phyloP scores from a whole-genome alignment of 1,140 invertebrate species.

The Dinoponera quadriceps region DNA sequence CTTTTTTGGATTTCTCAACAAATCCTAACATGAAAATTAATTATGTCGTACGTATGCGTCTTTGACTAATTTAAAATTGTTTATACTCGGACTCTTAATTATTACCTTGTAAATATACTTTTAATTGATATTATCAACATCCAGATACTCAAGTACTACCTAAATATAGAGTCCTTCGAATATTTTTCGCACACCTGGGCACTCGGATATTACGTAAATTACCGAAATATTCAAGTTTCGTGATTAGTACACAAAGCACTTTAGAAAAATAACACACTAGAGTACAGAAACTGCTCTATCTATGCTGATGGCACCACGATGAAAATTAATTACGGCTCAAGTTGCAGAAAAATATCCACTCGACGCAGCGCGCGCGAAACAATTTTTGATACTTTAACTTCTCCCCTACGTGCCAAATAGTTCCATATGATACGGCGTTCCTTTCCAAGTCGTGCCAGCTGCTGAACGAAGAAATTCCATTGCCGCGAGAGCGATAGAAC shows the following conservation, averaged over 20 bases:
- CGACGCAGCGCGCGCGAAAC: background rate
- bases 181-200: too few relatives aligned
- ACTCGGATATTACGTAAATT: too few relatives aligned
- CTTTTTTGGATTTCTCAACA: background rate
- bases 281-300: too few relatives aligned
- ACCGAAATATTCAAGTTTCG: too few relatives aligned
- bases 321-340: too few relatives aligned
- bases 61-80: background rate
- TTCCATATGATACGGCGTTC: slow-evolving; percentile 12
- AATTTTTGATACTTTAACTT: background rate
- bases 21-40: background rate
- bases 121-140: too few relatives aligned
- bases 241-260: too few relatives aligned
- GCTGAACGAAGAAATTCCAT: slow-evolving; percentile 60
- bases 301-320: too few relatives aligned
- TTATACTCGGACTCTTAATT: background rate
- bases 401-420: slow-evolving; percentile 18
- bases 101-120: background rate
- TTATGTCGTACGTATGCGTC: background rate
- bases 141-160: too few relatives aligned
- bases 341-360: too few relatives aligned
- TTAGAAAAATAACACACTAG: too few relatives aligned
- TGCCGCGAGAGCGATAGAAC: slow-evolving; percentile 46
- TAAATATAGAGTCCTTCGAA: too few relatives aligned
- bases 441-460: slow-evolving; percentile 26